A percentile compares a stretch with the other conserved stretches of the same genome.
Evolutionary conservation across 2,888 invertebrate genomes (phyloP).

Genomic region (Spialia ferax): DNA sequence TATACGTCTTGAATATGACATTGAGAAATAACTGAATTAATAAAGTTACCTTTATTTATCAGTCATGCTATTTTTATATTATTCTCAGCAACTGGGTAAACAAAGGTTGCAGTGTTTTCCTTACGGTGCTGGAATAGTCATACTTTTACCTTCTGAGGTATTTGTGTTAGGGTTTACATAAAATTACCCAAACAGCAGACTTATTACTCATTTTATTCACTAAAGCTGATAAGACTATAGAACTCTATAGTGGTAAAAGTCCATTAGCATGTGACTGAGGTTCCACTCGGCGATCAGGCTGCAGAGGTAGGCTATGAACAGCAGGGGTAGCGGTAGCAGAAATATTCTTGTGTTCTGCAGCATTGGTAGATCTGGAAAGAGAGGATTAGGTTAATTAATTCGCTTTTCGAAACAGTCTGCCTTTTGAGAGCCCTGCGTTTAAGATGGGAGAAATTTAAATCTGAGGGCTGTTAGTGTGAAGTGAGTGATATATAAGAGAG

Average conservation of each 20-base stretch:
- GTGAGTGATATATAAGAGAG: too few species aligned
- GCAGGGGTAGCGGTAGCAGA: constrained; percentile 93
- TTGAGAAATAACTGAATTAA: too few species aligned
- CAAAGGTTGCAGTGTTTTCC: too few species aligned
- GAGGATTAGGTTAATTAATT: constrained; percentile 34
- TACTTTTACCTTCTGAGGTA: neutral
- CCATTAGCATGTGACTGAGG: constrained; percentile 92
- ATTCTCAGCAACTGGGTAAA: too few species aligned
- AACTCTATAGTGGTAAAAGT: constrained; percentile 94
- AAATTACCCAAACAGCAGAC: neutral
- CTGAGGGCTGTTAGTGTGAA: too few species aligned
- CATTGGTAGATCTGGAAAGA: constrained; percentile 92
- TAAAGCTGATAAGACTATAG: constrained; percentile 68
- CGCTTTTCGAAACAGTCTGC: too few species aligned
- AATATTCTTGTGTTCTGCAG: constrained; percentile 94
- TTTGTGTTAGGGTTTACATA: neutral
- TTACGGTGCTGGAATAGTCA: neutral
- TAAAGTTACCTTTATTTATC: too few species aligned
- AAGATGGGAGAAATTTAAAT: too few species aligned
- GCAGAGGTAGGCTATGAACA: constrained; percentile 92
- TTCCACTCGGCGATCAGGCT: constrained; percentile 94
- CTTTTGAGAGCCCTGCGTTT: too few species aligned
- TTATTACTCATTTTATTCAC: neutral
- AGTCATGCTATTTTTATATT: too few species aligned
- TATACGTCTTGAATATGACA: too few species aligned